Evolutionary conservation across 2,797 vertebrate species (phyloP).

Genomic region (Melopsittacus undulatus): DNA sequence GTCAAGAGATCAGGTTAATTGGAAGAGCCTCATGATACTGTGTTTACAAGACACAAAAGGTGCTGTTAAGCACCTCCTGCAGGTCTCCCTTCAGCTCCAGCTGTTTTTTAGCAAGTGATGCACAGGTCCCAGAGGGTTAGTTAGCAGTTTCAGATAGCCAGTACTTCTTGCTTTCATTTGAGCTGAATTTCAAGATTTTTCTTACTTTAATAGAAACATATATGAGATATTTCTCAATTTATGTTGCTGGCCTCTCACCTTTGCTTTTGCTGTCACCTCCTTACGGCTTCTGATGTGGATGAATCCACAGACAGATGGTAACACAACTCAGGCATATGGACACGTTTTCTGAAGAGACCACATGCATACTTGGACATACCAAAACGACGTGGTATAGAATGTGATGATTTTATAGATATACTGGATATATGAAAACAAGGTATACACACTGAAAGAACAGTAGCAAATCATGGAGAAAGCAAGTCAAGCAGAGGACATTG

Average conservation of each 20-base stretch:
- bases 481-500: background rate
- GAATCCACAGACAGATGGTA: background rate
- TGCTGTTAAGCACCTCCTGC: background rate
- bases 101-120: background rate
- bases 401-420: background rate
- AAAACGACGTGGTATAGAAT: background rate
- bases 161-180: background rate
- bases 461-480: background rate
- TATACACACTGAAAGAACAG: background rate
- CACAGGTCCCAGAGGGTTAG: background rate
- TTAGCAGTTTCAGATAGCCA: background rate
- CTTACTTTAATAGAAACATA: background rate
- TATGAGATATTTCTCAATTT: background rate
- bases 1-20: background rate
- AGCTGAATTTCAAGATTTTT: background rate
- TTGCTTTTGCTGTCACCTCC: background rate
- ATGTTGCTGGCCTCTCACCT: background rate
- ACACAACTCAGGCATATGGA: background rate
- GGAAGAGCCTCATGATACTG: background rate
- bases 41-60: background rate
- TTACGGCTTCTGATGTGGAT: background rate
- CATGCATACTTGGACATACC: fast-evolving
- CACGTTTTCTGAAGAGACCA: background rate
- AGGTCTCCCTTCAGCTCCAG: background rate
- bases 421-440: background rate